Conservation (phyloP, 2,113 vertebrate species). For the Sakesphorus luctuosus region DNA sequence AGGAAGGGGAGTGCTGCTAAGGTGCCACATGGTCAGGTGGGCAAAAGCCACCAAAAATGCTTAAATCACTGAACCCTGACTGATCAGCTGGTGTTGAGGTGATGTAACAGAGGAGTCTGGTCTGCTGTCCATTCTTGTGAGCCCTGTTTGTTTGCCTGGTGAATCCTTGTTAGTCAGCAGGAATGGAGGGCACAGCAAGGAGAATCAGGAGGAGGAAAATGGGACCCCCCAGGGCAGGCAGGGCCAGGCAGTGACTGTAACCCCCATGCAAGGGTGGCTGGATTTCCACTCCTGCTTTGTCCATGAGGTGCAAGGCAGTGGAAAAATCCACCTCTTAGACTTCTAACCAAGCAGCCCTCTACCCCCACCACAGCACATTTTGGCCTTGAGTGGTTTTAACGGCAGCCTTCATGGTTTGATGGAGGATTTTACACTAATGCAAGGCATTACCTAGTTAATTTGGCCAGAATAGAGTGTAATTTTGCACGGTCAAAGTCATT, state of each 20-base stretch:
- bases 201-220: too few species aligned
- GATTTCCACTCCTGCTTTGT: neutral
- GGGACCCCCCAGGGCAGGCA: rapidly evolving
- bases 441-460: slow-evolving; percentile 79
- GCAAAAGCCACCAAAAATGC: neutral
- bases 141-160: rapidly evolving
- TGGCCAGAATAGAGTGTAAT: slow-evolving; percentile 76
- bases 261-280: rapidly evolving
- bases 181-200: neutral
- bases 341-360: neutral
- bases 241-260: rapidly evolving
- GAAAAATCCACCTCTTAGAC: neutral
- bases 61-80: neutral
- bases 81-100: neutral
- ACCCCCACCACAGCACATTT: neutral
- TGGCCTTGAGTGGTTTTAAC: slow-evolving; percentile 69
- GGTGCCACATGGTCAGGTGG: too few species aligned
- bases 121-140: neutral
- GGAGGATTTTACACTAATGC: slow-evolving; percentile 80
- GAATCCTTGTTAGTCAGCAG: neutral
- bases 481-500: slow-evolving; percentile 70
- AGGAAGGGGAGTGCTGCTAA: neutral
- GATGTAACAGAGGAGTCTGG: neutral
- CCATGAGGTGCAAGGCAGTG: rapidly evolving
- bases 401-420: slow-evolving; percentile 77